Evolutionary conservation across 2,113 vertebrate species (phyloP), one percentile per base, ranked within the genome.

Genomic region (Erpornis zantholeuca): DNA sequence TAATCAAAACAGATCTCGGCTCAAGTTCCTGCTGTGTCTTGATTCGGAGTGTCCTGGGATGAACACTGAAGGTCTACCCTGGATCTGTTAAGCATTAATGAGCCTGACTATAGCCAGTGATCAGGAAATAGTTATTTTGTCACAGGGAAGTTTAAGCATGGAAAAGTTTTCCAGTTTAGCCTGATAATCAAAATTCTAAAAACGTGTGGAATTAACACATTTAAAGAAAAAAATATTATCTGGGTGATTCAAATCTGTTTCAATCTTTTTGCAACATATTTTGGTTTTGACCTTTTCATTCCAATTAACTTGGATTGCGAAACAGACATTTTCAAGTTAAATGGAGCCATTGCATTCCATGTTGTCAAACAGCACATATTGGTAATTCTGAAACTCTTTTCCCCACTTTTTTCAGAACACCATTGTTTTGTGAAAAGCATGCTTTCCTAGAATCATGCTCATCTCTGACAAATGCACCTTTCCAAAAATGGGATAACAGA

Each of bases 251-350:
- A 70, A 86, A 66, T 66, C 77, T 83, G 44, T 82, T 95, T 92
- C 76, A 78, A 2, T 86, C 17, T n/a, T 73, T 81, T 70, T 71
- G 25, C 76, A 90, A 69, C 54, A 18, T 86, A 25, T 88, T 93
- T 95, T 90, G 89, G 45, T 57, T 90, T 73, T 88, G 79, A 93
- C 82, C 75, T 94, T 94, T 97, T 90, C 29, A 24, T 92, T 92
- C 68, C 50, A 88, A 88, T 92, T 95, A 93, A 54, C 88, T 73
- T 72, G n/a, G 45, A 69, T 80, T 60, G 66, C 17, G 49, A 87
- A 92, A 5, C 29, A 90, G 90, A 53, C 28, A 19, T 85, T 90
- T 90, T 86, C 68, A 70, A 76, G 56, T 82, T 91, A 90, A 95
- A 60, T 56, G 52, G 25, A 75, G 69, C 70, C 23, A 0, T 57